These are phyloP conservation scores for Meteorus colon DNA, from an alignment of 2,888 invertebrate species.

Conservation along the genomic window DNA sequence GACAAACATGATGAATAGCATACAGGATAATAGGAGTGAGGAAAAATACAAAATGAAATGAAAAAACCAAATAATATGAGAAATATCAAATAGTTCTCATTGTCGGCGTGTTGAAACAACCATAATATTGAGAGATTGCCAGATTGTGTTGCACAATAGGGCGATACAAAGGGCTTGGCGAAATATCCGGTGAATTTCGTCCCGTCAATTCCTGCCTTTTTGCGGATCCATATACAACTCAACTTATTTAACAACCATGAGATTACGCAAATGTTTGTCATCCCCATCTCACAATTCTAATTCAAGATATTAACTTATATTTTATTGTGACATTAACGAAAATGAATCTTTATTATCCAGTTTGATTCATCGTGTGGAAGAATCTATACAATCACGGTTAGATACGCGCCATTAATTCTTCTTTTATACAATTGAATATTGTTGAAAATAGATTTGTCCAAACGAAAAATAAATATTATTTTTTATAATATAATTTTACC, in stretches of 20 bases:
- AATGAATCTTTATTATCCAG: not conserved
- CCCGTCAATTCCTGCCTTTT: slow-evolving; percentile 18
- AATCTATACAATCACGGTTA: not conserved
- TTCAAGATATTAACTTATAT: not conserved
- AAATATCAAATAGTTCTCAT: slow-evolving; percentile 57
- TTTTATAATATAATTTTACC: too few relatives aligned
- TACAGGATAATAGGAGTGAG: not conserved
- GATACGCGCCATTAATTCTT: not conserved
- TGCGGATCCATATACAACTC: not conserved
- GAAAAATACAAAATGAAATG: not conserved
- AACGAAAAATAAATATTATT: too few relatives aligned
- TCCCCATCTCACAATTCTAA: not conserved
- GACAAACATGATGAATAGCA: not conserved
- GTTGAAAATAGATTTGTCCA: too few relatives aligned
- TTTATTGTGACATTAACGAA: not conserved
- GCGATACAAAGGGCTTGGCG: slow-evolving; percentile 51
- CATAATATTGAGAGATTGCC: slow-evolving; percentile 34
- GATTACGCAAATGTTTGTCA: not conserved
- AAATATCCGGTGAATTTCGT: slow-evolving; percentile 55
- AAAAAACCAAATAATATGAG: slow-evolving; percentile 38
- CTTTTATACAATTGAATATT: too few relatives aligned
- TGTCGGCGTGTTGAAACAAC: slow-evolving; percentile 50
- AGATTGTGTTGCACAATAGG: slow-evolving; percentile 29
- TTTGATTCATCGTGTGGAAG: not conserved
- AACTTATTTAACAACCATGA: not conserved